phyloP scores from a whole-genome alignment of 2,113 vertebrate genomes.

The Propithecus coquereli region DNA sequence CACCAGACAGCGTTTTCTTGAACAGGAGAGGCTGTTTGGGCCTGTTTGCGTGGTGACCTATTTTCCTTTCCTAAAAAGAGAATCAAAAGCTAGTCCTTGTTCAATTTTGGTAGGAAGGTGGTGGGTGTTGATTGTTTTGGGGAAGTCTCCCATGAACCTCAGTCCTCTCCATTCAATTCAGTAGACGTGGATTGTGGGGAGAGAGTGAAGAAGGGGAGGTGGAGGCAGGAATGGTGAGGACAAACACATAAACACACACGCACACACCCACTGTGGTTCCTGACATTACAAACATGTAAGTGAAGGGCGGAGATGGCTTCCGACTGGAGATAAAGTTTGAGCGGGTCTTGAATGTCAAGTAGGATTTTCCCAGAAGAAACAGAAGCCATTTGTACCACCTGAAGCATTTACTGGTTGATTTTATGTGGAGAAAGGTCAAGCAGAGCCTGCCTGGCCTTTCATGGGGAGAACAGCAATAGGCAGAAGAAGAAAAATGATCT shows the following conservation, averaged over 20 bases:
- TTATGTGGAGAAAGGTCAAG: background rate
- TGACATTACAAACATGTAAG: background rate
- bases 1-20: background rate
- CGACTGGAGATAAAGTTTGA: background rate
- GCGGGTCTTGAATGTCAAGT: background rate
- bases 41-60: background rate
- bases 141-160: background rate
- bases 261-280: fast-evolving
- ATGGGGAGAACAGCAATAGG: background rate
- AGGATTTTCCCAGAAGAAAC: background rate
- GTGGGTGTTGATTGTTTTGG: background rate
- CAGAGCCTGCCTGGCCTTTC: background rate
- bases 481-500: background rate
- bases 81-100: background rate
- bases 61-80: background rate
- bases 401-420: background rate
- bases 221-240: background rate
- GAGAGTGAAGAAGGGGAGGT: too few relatives aligned
- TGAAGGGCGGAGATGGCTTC: background rate
- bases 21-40: background rate
- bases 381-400: background rate
- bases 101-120: background rate
- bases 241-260: background rate
- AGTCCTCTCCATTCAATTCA: background rate
- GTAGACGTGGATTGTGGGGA: background rate